Evolutionary conservation across 1,140 invertebrate species (phyloP), one percentile per base, ranked within the genome.

Genomic region (Meloidogyne chitwoodi): DNA sequence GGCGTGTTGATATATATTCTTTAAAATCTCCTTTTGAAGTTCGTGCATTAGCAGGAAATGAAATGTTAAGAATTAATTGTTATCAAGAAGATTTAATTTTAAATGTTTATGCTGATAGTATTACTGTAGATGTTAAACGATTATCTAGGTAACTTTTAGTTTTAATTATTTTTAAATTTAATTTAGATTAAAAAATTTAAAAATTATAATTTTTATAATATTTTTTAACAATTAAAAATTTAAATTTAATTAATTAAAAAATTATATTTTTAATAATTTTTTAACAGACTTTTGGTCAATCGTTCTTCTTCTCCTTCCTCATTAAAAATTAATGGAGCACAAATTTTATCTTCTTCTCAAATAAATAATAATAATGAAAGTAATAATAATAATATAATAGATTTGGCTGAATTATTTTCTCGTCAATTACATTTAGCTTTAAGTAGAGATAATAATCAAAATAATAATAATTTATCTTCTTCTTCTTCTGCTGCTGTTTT

Each of bases 1-100:
- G 71, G 71, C 71, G 71, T 24, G 71, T 73, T 34, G 34, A 22
- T 34, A 64, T 73, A 27, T 64, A 31, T 61, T 73, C 71, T n/a
- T 22, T 64, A 29, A 24, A 63, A 24, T 73, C 71, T 11, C 71
- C 71, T 22, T 73, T 73, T 63, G 71, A 73, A 31, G 26, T 73
- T 24, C 56, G 64, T 22, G 75, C 67, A 34, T 56, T 41, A n/a
- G 66, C 19, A n/a, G 48, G 48, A 14, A 56, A 74, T 16, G 19
- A 27, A 38, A 38, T 44, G 38, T 48, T 76, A 27, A 62, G 34
- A 41, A 65, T 76, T n/a, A 70, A 76, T 34, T 76, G 75, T 63
- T 72, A 68, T 22, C 34, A 74, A 16, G 75, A 76, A 24, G 31
- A 56, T 3, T 62, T 68, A 26, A 62, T 38, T 12, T 14, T 76